Conservation (phyloP, 2,113 vertebrate species). For the Sapayoa aenigma region DNA sequence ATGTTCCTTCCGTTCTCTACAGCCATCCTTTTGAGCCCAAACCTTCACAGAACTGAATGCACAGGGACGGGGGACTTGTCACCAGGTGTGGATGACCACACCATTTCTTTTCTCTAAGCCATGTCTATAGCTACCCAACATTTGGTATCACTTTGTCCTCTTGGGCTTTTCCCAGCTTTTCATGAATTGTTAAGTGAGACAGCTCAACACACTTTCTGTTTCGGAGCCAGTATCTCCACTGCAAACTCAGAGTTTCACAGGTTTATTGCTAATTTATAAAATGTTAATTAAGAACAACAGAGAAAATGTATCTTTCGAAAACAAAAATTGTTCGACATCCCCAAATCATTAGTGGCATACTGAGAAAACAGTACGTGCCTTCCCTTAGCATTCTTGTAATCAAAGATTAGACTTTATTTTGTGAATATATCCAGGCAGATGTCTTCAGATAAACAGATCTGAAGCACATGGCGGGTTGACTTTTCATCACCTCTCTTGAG, state of each 20-base stretch:
- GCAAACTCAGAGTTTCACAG: not conserved
- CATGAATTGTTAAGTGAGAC: not conserved
- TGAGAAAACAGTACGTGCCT: not conserved
- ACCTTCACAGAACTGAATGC: not conserved
- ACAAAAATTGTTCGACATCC: not conserved
- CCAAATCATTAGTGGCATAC: not conserved
- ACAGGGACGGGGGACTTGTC: not conserved
- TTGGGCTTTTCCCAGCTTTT: not conserved
- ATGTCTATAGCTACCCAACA: not conserved
- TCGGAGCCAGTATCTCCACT: not conserved
- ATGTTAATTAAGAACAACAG: not conserved
- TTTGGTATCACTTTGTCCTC: not conserved
- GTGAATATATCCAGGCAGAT: not conserved
- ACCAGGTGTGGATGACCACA: not conserved
- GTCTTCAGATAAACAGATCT: not conserved
- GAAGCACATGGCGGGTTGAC: accelerated
- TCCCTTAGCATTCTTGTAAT: not conserved
- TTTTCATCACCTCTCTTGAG: not conserved
- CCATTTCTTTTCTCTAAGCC: not conserved
- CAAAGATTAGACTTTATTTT: not conserved
- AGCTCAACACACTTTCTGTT: not conserved
- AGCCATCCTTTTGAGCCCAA: not conserved
- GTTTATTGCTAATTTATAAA: not conserved
- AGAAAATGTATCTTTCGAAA: not conserved
- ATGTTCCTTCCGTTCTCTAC: not conserved